phyloP scores from a whole-genome alignment of 2,113 vertebrate genomes.

The Tichodroma muraria region DNA sequence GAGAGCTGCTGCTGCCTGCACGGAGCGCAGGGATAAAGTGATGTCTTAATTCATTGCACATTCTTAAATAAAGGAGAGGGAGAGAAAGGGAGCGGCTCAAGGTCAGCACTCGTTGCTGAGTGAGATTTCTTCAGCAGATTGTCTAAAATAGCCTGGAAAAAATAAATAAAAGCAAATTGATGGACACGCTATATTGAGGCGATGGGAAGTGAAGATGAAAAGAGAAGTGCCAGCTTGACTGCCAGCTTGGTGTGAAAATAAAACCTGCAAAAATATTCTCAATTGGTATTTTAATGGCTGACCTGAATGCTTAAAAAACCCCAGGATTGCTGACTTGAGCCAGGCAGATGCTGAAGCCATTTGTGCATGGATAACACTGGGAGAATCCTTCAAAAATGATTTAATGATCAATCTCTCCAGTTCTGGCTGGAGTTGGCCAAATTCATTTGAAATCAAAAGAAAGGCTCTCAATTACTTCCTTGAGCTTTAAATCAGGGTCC shows the following conservation, averaged over 20 bases:
- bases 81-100: conserved; percentile 44
- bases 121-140: conserved; percentile 27
- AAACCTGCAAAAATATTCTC: conserved; percentile 4
- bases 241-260: background rate
- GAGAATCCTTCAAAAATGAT: background rate
- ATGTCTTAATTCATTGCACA: conserved; percentile 60
- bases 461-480: background rate
- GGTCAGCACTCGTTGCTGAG: conserved; percentile 23
- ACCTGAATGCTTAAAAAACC: background rate
- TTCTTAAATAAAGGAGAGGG: conserved; percentile 31
- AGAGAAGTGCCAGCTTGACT: background rate
- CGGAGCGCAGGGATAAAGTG: background rate
- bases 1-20: conserved; percentile 17
- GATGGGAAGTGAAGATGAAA: conserved; percentile 8
- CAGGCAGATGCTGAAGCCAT: background rate
- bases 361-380: background rate
- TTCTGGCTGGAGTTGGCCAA: background rate
- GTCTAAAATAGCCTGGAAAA: conserved; percentile 35
- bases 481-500: background rate
- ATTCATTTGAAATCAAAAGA: background rate
- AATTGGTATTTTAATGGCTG: background rate
- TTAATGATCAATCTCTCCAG: background rate
- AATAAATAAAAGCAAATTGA: conserved; percentile 41
- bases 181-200: background rate
- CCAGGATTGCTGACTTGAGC: background rate